Evolutionary conservation across 2,797 vertebrate species (phyloP), one percentile per base, ranked within the genome.

Genomic region (Telmatherina bonti): DNA sequence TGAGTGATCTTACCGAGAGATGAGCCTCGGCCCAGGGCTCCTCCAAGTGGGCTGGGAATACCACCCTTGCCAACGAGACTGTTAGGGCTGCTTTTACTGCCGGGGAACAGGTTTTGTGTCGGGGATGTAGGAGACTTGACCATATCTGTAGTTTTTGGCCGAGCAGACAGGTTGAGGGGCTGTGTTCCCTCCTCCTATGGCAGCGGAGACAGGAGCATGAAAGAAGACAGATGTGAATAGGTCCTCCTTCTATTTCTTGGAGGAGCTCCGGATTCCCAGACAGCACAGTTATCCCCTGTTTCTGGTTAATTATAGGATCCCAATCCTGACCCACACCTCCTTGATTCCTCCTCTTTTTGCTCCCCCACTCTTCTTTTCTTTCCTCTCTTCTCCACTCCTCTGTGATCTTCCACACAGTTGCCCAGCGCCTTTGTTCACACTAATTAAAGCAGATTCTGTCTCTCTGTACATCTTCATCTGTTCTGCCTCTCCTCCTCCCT

Each of bases 381-480:
- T 62, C 33, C 64, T 66, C 72, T 65, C 57, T 54, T 71, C 64
- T 72, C 81, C 56, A 73, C 81, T 94, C 95, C 95, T 94, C 92
- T 95, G 93, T 94, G 94, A 95, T 96, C 95, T 95, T 96, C 95
- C 95, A 97, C 95, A 94, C 92, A 94, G 95, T 93, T 93, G 94
- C 94, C 94, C 93, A 84, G 95, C 89, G 92, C 81, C 95, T 97
- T 95, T 96, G 96, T 94, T 97, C 95, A 93, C 93, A 92, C 94
- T 96, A 98, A 98, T 98, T 98, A 97, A 97, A 96, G 95, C 96
- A 92, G 95, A 95, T 96, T 96, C 96, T 95, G 95, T 94, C 94
- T 96, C 94, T 93, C 94, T 95, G 95, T 96, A 96, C 93, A 90
- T 95, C 95, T 96, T 96, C 96, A 97, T 97, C 95, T 96, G 89